These are phyloP conservation scores for Luehdorfia chinensis DNA, from an alignment of 1,140 invertebrate species.

Conservation along the genomic window DNA sequence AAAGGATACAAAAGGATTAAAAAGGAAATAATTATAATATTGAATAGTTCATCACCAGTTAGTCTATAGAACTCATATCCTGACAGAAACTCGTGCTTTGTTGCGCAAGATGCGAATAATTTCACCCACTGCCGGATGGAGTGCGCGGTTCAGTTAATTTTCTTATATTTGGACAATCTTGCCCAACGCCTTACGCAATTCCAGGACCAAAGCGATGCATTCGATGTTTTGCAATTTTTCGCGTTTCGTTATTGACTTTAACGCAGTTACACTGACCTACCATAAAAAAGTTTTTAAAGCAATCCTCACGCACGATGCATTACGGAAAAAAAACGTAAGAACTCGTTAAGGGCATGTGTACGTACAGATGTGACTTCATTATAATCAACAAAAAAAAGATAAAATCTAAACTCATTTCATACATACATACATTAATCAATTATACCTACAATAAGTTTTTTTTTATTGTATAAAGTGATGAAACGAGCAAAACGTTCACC, in stretches of 20 bases:
- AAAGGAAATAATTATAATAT: no score
- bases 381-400: no score
- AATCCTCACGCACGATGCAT: slow-evolving; percentile 1
- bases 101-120: slow-evolving; percentile 53
- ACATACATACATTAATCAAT: no score
- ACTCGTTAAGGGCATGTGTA: neutral
- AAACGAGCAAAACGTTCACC: no score
- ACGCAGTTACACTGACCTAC: slow-evolving; percentile 47
- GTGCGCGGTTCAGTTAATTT: slow-evolving; percentile 43
- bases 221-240: slow-evolving; percentile 62
- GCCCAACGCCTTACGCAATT: slow-evolving; percentile 62
- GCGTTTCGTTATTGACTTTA: slow-evolving; percentile 47
- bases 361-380: neutral
- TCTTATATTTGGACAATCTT: slow-evolving; percentile 62
- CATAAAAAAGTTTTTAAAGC: slow-evolving; percentile 34
- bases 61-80: no score
- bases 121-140: slow-evolving; percentile 44
- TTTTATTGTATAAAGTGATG: no score
- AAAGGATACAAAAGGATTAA: no score
- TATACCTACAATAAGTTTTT: no score
- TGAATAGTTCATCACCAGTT: no score
- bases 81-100: no score
- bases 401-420: no score
- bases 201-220: slow-evolving; percentile 54
- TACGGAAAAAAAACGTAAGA: slow-evolving; percentile 7